phyloP scores from a whole-genome alignment of 2,888 invertebrate genomes.

The Pristionchus exspectatus region DNA sequence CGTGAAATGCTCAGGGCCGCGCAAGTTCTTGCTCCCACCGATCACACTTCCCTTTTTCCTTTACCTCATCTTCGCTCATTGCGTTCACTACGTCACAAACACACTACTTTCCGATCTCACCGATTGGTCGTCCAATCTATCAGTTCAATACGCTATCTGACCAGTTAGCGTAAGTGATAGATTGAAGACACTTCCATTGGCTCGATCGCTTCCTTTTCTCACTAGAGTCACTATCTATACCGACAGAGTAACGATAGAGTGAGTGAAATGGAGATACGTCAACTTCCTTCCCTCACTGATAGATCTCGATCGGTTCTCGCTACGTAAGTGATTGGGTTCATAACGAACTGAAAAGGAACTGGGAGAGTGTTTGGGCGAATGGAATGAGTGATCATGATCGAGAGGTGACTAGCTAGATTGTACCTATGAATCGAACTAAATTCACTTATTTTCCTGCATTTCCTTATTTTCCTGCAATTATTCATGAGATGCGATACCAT shows the following conservation, averaged over 20 bases:
- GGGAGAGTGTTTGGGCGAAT: background rate
- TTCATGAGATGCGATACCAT: too few relatives aligned
- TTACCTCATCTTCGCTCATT: background rate
- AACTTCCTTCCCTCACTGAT: background rate
- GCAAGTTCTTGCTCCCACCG: background rate
- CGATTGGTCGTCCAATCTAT: background rate
- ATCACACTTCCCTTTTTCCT: background rate
- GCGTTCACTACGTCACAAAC: constrained; percentile 32
- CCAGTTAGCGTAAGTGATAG: background rate
- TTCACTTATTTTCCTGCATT: too few relatives aligned
- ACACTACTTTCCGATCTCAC: constrained; percentile 38
- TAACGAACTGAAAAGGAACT: background rate
- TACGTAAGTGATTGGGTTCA: background rate
- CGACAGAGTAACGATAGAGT: background rate
- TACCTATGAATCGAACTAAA: background rate
- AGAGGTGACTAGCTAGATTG: background rate
- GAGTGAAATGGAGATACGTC: background rate
- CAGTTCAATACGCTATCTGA: background rate
- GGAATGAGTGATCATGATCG: background rate
- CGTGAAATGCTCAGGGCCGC: constrained; percentile 11
- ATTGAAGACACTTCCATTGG: background rate
- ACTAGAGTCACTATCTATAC: background rate
- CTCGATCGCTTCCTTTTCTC: background rate
- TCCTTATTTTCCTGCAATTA: too few relatives aligned
- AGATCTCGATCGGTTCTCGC: constrained; percentile 35